A percentile compares a stretch with the other conserved stretches of the same genome.
phyloP scores from a whole-genome alignment of 1,140 invertebrate species.

The Drosophila ercepeae region DNA sequence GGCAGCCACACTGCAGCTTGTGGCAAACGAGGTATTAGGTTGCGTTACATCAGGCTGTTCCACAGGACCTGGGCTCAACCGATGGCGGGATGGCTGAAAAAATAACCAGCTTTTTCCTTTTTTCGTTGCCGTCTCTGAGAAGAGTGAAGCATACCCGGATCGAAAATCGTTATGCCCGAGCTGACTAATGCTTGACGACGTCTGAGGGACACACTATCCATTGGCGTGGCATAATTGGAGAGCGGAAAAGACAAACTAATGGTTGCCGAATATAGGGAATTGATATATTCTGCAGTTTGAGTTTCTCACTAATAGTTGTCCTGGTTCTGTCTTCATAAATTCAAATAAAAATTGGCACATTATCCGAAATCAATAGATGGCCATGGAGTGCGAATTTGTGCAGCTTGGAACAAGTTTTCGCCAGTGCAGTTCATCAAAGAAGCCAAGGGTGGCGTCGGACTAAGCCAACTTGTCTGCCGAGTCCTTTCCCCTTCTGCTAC shows the following conservation, averaged over 20 bases:
- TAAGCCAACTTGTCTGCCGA: slow-evolving; percentile 59
- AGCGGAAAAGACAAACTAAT: slow-evolving; percentile 66
- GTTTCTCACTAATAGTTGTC: background rate
- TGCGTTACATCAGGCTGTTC: slow-evolving; percentile 15
- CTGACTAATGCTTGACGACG: slow-evolving; percentile 57
- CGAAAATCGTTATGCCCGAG: slow-evolving; percentile 68
- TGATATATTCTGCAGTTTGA: background rate
- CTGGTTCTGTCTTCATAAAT: slow-evolving; percentile 48
- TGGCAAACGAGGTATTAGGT: slow-evolving; percentile 46
- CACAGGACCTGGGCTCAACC: slow-evolving; percentile 16
- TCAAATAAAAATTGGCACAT: slow-evolving; percentile 77
- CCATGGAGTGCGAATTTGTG: slow-evolving; percentile 70
- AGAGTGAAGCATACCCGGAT: slow-evolving; percentile 25
- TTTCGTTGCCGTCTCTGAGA: background rate
- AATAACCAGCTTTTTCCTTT: slow-evolving; percentile 10
- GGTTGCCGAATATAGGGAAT: background rate
- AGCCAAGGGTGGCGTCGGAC: slow-evolving; percentile 8
- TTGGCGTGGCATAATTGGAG: slow-evolving; percentile 74
- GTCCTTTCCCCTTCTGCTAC: background rate
- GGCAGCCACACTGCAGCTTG: slow-evolving; percentile 1
- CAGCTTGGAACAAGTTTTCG: slow-evolving; percentile 61
- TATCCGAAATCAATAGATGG: slow-evolving; percentile 32
- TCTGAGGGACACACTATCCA: slow-evolving; percentile 41
- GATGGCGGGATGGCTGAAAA: slow-evolving; percentile 1
- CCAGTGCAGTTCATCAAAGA: slow-evolving; percentile 73